Evolutionary conservation across 2,113 vertebrate genomes (phyloP).

Genomic region (Campylorhamphus procurvoides): DNA sequence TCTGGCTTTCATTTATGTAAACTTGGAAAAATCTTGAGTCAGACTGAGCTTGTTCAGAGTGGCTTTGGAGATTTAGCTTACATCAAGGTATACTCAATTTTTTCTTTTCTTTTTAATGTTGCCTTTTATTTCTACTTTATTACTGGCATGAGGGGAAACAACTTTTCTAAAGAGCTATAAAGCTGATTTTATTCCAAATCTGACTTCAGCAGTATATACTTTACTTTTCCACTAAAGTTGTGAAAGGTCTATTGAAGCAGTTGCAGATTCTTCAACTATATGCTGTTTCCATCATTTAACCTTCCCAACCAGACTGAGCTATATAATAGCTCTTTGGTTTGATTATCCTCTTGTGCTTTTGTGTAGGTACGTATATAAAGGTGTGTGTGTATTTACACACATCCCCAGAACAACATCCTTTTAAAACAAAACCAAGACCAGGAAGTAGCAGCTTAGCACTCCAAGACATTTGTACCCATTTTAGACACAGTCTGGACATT

Average conservation of each 20-base stretch:
- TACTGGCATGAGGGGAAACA: neutral
- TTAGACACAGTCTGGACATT: neutral
- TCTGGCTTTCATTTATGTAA: neutral
- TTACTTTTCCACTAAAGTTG: neutral
- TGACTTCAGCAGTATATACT: neutral
- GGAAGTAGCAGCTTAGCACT: neutral
- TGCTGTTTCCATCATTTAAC: neutral
- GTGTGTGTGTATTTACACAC: too few species aligned
- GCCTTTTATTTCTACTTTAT: neutral
- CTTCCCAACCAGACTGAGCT: neutral
- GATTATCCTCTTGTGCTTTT: neutral
- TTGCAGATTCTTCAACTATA: neutral
- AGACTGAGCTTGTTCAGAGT: neutral
- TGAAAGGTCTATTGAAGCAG: neutral
- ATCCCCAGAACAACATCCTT: neutral
- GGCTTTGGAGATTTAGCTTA: neutral
- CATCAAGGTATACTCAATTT: neutral
- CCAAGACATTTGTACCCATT: neutral
- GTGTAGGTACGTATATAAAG: neutral
- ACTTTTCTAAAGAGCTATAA: neutral
- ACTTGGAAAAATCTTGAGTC: neutral
- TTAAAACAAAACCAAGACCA: neutral
- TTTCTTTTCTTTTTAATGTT: neutral
- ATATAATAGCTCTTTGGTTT: neutral
- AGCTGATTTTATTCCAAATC: neutral